Percentiles rank a stretch among this genome's conserved stretches.
Evolutionary conservation across 2,113 vertebrate species (phyloP).

Genomic region (Prionailurus bengalensis): DNA sequence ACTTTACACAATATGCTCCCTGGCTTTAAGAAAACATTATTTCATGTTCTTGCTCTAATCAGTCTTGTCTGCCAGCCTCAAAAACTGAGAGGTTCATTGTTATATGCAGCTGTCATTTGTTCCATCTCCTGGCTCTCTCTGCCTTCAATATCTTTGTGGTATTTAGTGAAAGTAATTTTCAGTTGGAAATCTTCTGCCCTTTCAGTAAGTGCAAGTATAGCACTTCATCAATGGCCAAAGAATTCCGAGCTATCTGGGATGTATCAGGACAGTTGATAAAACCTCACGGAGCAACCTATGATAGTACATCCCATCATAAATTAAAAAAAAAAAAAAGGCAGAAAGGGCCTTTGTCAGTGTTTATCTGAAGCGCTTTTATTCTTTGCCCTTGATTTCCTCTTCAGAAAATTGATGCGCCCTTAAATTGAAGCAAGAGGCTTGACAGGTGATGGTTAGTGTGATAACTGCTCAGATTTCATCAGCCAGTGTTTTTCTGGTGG

Average conservation of each 20-base stretch:
- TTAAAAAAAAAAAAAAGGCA: slow-evolving; percentile 92
- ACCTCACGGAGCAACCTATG: slow-evolving; percentile 93
- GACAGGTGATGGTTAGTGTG: slow-evolving; percentile 99
- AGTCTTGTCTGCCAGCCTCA: slow-evolving; percentile 88
- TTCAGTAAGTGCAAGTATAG: slow-evolving; percentile 94
- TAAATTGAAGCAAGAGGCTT: slow-evolving; percentile 99
- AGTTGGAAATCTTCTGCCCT: slow-evolving; percentile 96
- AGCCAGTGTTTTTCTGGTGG: slow-evolving; percentile 94
- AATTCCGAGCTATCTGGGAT: slow-evolving; percentile 96
- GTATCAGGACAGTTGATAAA: slow-evolving; percentile 99
- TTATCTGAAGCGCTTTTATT: slow-evolving; percentile 99
- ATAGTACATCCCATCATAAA: slow-evolving; percentile 99
- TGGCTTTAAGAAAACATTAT: slow-evolving; percentile 91
- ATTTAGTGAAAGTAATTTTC: slow-evolving; percentile 97
- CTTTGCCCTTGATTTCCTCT: slow-evolving; percentile 99
- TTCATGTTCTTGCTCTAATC: slow-evolving; percentile 91
- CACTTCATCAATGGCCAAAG: slow-evolving; percentile 99
- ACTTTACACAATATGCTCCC: slow-evolving; percentile 88
- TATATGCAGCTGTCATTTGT: slow-evolving; percentile 92
- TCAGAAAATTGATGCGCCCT: slow-evolving; percentile 99
- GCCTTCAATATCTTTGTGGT: slow-evolving; percentile 94
- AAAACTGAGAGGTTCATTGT: slow-evolving; percentile 93
- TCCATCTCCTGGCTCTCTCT: slow-evolving; percentile 89
- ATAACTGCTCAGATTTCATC: slow-evolving; percentile 99
- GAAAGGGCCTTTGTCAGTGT: slow-evolving; percentile 99